These are phyloP conservation scores for Gila robusta DNA, from an alignment of 2,797 vertebrate species.

Conservation along the genomic window DNA sequence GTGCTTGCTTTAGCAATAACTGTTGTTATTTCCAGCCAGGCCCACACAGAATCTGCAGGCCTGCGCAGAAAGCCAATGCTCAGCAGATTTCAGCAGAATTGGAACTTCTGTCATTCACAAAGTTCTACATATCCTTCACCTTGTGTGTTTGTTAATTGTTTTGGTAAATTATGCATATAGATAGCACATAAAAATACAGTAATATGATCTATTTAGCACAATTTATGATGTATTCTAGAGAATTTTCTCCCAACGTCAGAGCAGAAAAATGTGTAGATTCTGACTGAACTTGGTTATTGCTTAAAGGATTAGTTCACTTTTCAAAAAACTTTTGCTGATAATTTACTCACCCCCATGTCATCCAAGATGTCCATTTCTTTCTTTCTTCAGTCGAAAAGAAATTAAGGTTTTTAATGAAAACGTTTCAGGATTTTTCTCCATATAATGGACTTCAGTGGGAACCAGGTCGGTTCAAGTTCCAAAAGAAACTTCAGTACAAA, in stretches of 20 bases:
- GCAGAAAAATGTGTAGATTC: not conserved
- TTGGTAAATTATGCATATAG: not conserved
- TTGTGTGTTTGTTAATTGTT: not conserved
- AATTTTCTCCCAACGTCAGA: not conserved
- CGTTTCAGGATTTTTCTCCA: too few species aligned
- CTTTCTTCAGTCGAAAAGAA: too few species aligned
- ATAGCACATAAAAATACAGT: too few species aligned
- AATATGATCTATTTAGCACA: not conserved
- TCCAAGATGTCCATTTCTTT: too few species aligned
- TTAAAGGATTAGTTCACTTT: too few species aligned
- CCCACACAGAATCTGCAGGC: conserved; percentile 21
- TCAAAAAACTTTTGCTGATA: too few species aligned
- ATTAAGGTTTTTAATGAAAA: too few species aligned
- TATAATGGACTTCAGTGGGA: too few species aligned
- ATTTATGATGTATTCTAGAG: not conserved
- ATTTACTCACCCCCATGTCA: too few species aligned
- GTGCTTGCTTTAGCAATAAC: conserved; percentile 14
- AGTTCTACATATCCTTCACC: not conserved
- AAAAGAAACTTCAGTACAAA: too few species aligned
- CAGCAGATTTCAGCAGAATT: conserved; percentile 8
- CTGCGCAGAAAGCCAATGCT: not conserved
- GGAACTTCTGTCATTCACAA: conserved; percentile 12
- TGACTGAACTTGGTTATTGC: not conserved
- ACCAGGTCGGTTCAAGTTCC: too few species aligned
- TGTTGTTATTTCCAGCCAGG: conserved; percentile 26